Evolutionary conservation across 2,113 vertebrate species (phyloP).

Genomic region (Aptenodytes patagonicus): DNA sequence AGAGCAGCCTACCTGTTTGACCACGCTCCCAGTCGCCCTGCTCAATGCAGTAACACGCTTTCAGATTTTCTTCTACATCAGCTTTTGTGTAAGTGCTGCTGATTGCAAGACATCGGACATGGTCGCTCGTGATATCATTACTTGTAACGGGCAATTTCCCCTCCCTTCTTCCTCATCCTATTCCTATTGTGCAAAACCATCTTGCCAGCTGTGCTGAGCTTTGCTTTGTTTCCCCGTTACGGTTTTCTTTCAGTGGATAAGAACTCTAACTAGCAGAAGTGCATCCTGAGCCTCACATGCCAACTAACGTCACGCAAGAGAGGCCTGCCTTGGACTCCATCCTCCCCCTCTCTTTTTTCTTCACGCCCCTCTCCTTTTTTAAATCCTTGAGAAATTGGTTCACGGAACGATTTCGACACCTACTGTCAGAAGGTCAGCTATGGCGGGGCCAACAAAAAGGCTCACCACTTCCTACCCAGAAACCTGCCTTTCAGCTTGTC

Average conservation of each 20-base stretch:
- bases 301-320: background rate
- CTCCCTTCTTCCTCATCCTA: background rate
- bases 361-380: background rate
- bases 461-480: background rate
- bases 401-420: background rate
- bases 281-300: background rate
- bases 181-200: background rate
- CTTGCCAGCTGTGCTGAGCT: background rate
- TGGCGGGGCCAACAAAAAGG: background rate
- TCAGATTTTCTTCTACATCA: background rate
- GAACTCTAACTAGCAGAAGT: background rate
- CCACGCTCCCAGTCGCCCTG: background rate
- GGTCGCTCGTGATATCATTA: background rate
- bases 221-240: background rate
- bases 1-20: background rate
- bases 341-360: fast-evolving
- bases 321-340: background rate
- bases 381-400: background rate
- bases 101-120: background rate
- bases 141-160: background rate
- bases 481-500: background rate
- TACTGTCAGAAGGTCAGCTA: background rate
- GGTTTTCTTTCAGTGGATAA: background rate
- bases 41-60: too few species aligned
- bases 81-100: background rate